Conservation (phyloP, 2,113 vertebrate species). For the Balaeniceps rex region DNA sequence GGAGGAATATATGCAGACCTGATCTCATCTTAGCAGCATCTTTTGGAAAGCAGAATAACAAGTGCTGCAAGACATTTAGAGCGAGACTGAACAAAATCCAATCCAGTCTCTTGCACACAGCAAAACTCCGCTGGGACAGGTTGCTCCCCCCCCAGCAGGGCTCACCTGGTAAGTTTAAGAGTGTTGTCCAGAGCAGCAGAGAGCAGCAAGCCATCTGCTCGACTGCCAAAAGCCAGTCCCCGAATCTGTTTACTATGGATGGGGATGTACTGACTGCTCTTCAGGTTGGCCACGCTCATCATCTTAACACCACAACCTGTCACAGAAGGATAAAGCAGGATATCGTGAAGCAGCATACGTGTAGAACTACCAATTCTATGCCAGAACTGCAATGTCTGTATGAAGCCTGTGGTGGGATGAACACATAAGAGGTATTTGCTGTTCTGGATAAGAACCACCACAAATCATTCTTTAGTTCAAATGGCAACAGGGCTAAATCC, state of each 20-base stretch:
- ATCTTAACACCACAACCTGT: constrained; percentile 95
- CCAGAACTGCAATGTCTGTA: neutral
- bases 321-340: neutral
- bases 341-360: neutral
- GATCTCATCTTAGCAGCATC: neutral
- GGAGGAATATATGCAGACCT: neutral
- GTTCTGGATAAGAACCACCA: neutral
- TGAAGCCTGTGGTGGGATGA: neutral
- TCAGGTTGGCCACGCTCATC: constrained; percentile 88
- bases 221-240: constrained; percentile 84
- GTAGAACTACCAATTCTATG: neutral
- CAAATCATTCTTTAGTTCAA: neutral
- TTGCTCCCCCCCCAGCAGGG: neutral
- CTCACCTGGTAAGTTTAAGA: constrained; percentile 93
- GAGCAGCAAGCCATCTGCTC: constrained; percentile 83
- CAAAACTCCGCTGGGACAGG: neutral
- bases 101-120: neutral
- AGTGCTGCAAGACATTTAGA: neutral
- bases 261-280: constrained; percentile 91
- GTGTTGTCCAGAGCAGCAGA: constrained; percentile 92
- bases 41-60: neutral
- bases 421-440: fast-evolving
- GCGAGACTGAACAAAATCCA: neutral
- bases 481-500: neutral
- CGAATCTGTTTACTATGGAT: constrained; percentile 93